These are phyloP conservation scores for Drosophila recens DNA, from an alignment of 2,888 invertebrate species.

Conservation along the genomic window DNA sequence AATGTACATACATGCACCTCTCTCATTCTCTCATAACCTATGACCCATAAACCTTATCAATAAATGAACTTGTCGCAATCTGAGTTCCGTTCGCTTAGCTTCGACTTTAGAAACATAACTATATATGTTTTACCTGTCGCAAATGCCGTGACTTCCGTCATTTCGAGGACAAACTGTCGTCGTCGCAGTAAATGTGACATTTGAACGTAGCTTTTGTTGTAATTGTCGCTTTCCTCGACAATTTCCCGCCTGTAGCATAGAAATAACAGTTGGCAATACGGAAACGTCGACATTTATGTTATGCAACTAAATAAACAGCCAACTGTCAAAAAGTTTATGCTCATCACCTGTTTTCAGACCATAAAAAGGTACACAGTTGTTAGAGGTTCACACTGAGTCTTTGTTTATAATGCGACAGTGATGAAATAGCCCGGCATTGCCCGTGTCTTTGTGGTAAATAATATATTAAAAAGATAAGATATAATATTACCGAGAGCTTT, in stretches of 20 bases:
- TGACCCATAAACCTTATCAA: conserved; percentile 46
- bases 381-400: not conserved
- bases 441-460: not conserved
- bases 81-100: conserved; percentile 23
- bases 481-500: too few relatives aligned
- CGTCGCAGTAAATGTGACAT: conserved; percentile 4
- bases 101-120: conserved; percentile 17
- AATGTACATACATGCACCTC: not conserved
- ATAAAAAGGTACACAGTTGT: conserved; percentile 27
- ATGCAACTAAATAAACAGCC: conserved; percentile 29
- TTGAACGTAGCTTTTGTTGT: conserved; percentile 11
- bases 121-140: conserved; percentile 23
- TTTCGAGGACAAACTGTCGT: conserved; percentile 3
- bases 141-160: conserved; percentile 63
- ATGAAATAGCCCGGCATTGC: conserved; percentile 11
- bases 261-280: conserved; percentile 29
- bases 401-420: conserved; percentile 16
- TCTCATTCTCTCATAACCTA: conserved; percentile 1
- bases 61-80: conserved; percentile 58
- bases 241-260: not conserved
- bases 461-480: too few relatives aligned
- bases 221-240: conserved; percentile 3
- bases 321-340: conserved; percentile 11
- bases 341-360: conserved; percentile 18
- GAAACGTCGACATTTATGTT: conserved; percentile 36